Percentiles rank a stretch among this genome's conserved stretches.
Conservation (phyloP, 2,113 vertebrate genomes). For the Oophaga pumilio region DNA sequence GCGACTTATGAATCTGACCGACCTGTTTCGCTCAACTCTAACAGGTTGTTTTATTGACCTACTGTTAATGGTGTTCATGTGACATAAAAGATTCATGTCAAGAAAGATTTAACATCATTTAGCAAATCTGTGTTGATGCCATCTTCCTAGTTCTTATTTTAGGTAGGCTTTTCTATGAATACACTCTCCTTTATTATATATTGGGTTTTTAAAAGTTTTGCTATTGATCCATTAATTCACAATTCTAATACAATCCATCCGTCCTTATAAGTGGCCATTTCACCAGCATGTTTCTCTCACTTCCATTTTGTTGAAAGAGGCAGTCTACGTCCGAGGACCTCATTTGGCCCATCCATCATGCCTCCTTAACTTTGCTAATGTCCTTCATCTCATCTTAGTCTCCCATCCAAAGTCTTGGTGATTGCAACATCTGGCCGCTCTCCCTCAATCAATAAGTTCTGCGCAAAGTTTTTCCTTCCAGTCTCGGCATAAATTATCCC, state of each 20-base stretch:
- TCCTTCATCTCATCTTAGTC: slow-evolving; percentile 46
- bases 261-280: slow-evolving; percentile 45
- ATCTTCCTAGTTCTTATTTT: background rate
- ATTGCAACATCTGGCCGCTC: slow-evolving; percentile 54
- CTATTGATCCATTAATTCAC: slow-evolving; percentile 41
- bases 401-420: slow-evolving; percentile 45
- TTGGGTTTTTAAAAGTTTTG: slow-evolving; percentile 24
- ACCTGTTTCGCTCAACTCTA: no score
- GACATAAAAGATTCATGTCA: background rate
- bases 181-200: background rate
- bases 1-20: no score
- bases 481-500: slow-evolving; percentile 53
- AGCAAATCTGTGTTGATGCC: slow-evolving; percentile 6
- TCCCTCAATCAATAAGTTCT: slow-evolving; percentile 58
- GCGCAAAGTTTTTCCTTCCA: slow-evolving; percentile 42
- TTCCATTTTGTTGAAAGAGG: slow-evolving; percentile 50
- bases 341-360: slow-evolving; percentile 42
- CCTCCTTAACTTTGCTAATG: slow-evolving; percentile 57
- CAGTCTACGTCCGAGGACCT: slow-evolving; percentile 23
- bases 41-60: background rate
- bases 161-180: slow-evolving; percentile 16
- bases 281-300: slow-evolving; percentile 24
- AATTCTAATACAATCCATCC: slow-evolving; percentile 25
- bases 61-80: background rate
- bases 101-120: background rate